phyloP scores from a whole-genome alignment of 2,113 vertebrate genomes.

The Nannobrachium achirus region DNA sequence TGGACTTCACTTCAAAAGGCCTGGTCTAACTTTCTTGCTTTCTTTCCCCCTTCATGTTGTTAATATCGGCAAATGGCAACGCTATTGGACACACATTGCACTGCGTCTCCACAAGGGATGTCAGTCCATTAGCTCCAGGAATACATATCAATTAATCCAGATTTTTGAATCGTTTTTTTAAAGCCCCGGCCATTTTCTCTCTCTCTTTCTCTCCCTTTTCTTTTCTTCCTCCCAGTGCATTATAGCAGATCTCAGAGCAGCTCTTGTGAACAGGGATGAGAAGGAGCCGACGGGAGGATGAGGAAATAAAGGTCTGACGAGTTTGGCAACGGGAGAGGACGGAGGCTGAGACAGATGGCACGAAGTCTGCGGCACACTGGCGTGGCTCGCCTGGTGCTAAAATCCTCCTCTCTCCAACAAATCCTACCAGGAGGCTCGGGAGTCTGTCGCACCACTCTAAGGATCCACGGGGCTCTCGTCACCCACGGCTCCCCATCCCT shows the following conservation, averaged over 20 bases:
- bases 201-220: constrained; percentile 30
- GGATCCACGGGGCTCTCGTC: constrained; percentile 63
- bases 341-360: constrained; percentile 87
- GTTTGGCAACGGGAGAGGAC: constrained; percentile 80
- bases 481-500: constrained; percentile 31
- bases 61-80: constrained; percentile 77
- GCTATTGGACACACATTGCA: constrained; percentile 67
- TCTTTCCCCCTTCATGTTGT: constrained; percentile 65
- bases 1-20: constrained; percentile 51
- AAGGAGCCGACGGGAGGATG: constrained; percentile 70
- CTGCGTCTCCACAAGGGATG: constrained; percentile 69
- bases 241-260: constrained; percentile 77
- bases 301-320: constrained; percentile 82
- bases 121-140: constrained; percentile 71
- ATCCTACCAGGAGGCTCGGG: constrained; percentile 84
- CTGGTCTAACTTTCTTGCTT: constrained; percentile 5
- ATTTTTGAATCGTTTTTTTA: constrained; percentile 69
- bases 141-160: constrained; percentile 75
- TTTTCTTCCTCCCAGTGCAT: constrained; percentile 57
- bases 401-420: constrained; percentile 86
- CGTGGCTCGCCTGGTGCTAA: constrained; percentile 83
- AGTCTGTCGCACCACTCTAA: constrained; percentile 80
- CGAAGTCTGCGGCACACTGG: constrained; percentile 85
- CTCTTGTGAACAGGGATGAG: constrained; percentile 82
- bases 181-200: constrained; percentile 64